A percentile compares a stretch with the other conserved stretches of the same genome.
These are phyloP conservation scores for Eupsilia transversa DNA, from an alignment of 2,888 invertebrate genomes.

Conservation along the genomic window DNA sequence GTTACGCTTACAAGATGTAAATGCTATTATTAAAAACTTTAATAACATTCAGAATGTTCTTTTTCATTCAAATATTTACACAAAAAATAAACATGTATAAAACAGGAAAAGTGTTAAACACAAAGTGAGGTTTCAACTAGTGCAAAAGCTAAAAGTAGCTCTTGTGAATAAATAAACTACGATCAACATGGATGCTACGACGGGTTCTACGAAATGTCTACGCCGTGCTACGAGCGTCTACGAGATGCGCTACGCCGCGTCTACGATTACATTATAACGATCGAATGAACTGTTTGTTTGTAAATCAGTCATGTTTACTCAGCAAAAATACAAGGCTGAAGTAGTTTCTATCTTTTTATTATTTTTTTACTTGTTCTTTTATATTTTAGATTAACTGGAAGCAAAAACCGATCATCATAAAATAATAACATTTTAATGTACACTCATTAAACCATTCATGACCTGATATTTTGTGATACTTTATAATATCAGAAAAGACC, in stretches of 20 bases:
- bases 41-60: not conserved
- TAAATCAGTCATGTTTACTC: conserved; percentile 8
- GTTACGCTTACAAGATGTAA: not conserved
- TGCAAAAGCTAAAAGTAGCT: conserved; percentile 41
- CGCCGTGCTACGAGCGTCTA: conserved; percentile 57
- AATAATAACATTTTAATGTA: not conserved
- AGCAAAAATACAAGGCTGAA: not conserved
- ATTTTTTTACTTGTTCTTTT: not conserved
- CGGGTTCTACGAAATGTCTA: conserved; percentile 59
- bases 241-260: conserved; percentile 23
- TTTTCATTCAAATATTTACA: not conserved
- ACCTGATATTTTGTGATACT: not conserved
- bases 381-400: not conserved
- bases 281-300: conserved; percentile 27
- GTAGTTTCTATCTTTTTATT: not conserved
- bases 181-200: conserved; percentile 49
- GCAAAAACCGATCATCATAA: not conserved
- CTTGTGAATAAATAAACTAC: conserved; percentile 52
- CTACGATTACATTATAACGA: conserved; percentile 43
- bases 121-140: conserved; percentile 22
- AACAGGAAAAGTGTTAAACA: not conserved
- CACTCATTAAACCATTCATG: not conserved
- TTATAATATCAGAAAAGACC: not conserved
- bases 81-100: not conserved
- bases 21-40: not conserved